Percentiles rank a stretch among this genome's conserved stretches.
phyloP scores from a whole-genome alignment of 1,140 invertebrate species.

The Tetraneura akinire region DNA sequence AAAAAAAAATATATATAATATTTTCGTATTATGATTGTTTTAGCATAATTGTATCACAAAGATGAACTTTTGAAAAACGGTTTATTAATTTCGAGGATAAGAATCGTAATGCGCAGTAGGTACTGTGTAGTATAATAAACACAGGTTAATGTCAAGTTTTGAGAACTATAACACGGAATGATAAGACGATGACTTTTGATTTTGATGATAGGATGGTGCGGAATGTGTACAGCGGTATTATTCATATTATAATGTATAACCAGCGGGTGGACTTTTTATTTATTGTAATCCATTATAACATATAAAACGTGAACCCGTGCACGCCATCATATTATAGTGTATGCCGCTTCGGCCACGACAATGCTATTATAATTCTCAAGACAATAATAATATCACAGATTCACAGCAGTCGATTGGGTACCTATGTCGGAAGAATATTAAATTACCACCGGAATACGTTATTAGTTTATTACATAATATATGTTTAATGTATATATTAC shows the following conservation, averaged over 20 bases:
- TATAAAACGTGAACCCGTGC: constrained; percentile 12
- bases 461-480: not conserved
- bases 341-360: not conserved
- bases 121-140: too few species aligned
- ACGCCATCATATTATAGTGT: too few species aligned
- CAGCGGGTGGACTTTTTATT: constrained; percentile 40
- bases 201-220: not conserved
- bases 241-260: constrained; percentile 22
- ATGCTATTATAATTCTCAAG: constrained; percentile 17
- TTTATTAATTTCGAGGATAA: not conserved
- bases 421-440: constrained; percentile 23
- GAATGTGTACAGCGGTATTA: not conserved
- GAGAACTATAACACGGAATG: not conserved
- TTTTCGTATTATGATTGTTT: too few species aligned
- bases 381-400: constrained; percentile 41
- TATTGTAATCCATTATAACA: constrained; percentile 7
- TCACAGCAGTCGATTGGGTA: constrained; percentile 15
- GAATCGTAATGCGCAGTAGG: not conserved
- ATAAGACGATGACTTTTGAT: constrained; percentile 21
- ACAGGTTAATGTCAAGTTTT: too few species aligned
- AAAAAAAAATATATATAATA: too few species aligned
- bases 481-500: too few species aligned
- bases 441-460: constrained; percentile 32
- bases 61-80: not conserved
- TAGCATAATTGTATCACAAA: not conserved